Percentiles rank a stretch among this genome's conserved stretches.
Conservation (phyloP, 1,140 invertebrate genomes). For the Coelopa frigida region DNA sequence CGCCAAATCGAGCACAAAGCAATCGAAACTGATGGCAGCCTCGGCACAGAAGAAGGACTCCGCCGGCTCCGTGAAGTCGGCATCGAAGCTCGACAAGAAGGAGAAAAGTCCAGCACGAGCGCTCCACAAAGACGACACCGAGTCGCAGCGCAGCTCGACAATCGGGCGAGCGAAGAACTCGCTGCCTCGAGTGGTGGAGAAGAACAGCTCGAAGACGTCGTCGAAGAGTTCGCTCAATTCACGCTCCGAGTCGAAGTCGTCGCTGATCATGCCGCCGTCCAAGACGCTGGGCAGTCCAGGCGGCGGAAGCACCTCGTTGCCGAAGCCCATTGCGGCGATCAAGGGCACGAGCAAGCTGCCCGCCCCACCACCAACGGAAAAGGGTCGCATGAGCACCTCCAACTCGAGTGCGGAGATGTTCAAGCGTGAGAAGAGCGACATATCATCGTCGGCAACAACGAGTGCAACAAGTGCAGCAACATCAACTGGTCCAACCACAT, state of each 20-base stretch:
- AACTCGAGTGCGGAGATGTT: conserved; percentile 16
- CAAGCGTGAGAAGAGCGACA: conserved; percentile 38
- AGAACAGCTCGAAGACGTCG: conserved; percentile 31
- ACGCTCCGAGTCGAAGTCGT: conserved; percentile 38
- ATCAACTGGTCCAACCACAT: not conserved
- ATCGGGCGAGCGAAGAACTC: conserved; percentile 30
- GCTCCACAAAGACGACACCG: conserved; percentile 34
- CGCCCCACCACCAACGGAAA: conserved; percentile 33
- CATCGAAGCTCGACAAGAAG: conserved; percentile 32
- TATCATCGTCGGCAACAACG: conserved; percentile 20
- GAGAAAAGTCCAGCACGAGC: conserved; percentile 40
- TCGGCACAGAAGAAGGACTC: conserved; percentile 38
- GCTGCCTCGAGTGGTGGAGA: conserved; percentile 21
- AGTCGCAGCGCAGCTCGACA: conserved; percentile 31
- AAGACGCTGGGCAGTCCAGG: conserved; percentile 28
- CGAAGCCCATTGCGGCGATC: conserved; percentile 82
- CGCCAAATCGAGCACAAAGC: conserved; percentile 31
- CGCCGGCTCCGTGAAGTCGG: conserved; percentile 17
- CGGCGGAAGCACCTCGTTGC: conserved; percentile 62
- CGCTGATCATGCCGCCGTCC: conserved; percentile 24
- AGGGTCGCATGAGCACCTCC: conserved; percentile 5
- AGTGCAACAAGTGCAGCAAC: conserved; percentile 14
- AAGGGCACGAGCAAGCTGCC: conserved; percentile 72
- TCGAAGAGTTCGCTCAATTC: conserved; percentile 37
- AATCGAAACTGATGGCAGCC: conserved; percentile 35